These are phyloP conservation scores for Drosophila picticornis DNA, from an alignment of 2,888 invertebrate species.

Conservation along the genomic window DNA sequence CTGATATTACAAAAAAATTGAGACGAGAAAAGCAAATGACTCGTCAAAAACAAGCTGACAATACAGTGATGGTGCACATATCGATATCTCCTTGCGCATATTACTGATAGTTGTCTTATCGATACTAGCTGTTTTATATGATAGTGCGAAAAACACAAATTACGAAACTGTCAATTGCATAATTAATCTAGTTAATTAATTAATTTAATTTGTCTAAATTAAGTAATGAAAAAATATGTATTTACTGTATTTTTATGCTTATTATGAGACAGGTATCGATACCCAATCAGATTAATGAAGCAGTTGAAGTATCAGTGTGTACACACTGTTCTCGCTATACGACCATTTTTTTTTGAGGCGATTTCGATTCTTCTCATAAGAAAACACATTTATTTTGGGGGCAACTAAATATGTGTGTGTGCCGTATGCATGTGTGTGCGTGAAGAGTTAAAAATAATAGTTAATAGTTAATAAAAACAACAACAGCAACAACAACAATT, in stretches of 20 bases:
- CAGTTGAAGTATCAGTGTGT: slow-evolving; percentile 45
- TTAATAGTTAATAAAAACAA: slow-evolving; percentile 34
- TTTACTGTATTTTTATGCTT: neutral
- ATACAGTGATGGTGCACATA: slow-evolving; percentile 17
- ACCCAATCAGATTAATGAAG: slow-evolving; percentile 48
- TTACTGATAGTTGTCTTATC: neutral
- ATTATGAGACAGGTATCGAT: slow-evolving; percentile 41
- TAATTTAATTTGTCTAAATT: neutral
- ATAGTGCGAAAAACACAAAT: neutral
- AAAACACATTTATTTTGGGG: slow-evolving; percentile 67
- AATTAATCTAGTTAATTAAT: neutral
- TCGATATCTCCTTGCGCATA: slow-evolving; percentile 6
- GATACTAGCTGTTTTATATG: slow-evolving; percentile 17
- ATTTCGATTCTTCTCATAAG: slow-evolving; percentile 68
- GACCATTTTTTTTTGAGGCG: slow-evolving; percentile 65
- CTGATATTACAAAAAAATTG: slow-evolving; percentile 22
- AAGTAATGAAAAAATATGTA: neutral
- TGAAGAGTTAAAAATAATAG: slow-evolving; percentile 49
- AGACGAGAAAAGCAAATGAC: slow-evolving; percentile 60
- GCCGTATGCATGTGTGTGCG: slow-evolving; percentile 55
- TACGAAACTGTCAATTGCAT: neutral
- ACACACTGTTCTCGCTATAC: slow-evolving; percentile 56
- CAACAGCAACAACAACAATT: slow-evolving; percentile 28
- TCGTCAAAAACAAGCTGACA: slow-evolving; percentile 71
- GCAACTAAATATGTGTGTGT: slow-evolving; percentile 61